Evolutionary conservation across 2,113 vertebrate genomes (phyloP).

Genomic region (Dipodomys ordii): DNA sequence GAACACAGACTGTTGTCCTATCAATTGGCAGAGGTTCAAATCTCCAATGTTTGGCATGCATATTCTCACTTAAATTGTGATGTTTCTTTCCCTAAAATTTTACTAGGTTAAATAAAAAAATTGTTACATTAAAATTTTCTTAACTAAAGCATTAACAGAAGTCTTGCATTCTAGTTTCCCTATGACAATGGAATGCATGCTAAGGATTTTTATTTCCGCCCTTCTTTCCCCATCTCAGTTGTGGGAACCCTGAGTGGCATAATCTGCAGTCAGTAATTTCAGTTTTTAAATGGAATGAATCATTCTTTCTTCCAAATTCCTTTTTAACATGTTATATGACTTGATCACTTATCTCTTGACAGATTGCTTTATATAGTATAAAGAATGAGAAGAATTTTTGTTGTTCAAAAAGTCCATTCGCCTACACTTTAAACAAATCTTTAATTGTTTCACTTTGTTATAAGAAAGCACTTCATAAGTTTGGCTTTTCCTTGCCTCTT

Average conservation of each 20-base stretch:
- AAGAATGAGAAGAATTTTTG: conserved; percentile 80
- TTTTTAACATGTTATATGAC: conserved; percentile 81
- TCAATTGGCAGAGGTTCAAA: conserved; percentile 69
- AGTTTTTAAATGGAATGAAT: conserved; percentile 76
- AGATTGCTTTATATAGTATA: conserved; percentile 75
- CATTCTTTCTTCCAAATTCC: conserved; percentile 79
- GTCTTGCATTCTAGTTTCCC: conserved; percentile 43
- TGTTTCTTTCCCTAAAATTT: conserved; percentile 57
- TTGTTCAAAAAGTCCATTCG: conserved; percentile 69
- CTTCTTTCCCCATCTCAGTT: background rate
- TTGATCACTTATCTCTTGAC: conserved; percentile 76
- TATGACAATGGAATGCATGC: conserved; percentile 35
- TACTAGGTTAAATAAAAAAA: conserved; percentile 52
- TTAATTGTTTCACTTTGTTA: conserved; percentile 70
- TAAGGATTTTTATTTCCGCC: conserved; percentile 51
- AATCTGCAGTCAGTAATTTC: conserved; percentile 63
- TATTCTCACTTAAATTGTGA: conserved; percentile 56
- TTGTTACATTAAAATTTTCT: too few relatives aligned
- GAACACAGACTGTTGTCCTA: conserved; percentile 64
- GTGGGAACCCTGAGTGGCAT: conserved; percentile 58
- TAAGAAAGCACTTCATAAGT: conserved; percentile 66
- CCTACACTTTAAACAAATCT: conserved; percentile 76
- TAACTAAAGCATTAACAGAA: conserved; percentile 38
- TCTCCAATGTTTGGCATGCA: conserved; percentile 68
- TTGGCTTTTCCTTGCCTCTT: background rate